Conservation (phyloP, 37 sponge, comb jelly and placozoan species). For the Spongia lamella region DNA sequence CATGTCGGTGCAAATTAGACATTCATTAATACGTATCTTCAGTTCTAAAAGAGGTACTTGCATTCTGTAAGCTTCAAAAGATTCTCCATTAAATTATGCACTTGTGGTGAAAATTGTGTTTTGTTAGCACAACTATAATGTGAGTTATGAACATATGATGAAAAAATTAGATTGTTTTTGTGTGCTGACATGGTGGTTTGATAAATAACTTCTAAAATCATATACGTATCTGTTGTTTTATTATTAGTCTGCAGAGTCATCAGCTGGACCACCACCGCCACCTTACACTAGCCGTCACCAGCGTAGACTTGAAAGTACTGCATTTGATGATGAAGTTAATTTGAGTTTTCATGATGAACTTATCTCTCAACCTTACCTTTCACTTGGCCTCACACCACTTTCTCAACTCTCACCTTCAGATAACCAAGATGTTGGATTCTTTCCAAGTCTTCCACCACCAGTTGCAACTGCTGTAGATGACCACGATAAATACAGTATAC, state of each 20-base stretch:
- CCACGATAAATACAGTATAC: slow-evolving; percentile 1
- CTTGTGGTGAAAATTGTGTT: too few species aligned
- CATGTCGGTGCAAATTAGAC: too few species aligned
- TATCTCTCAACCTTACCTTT: slow-evolving; percentile 65
- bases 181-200: too few species aligned
- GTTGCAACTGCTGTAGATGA: slow-evolving; percentile 35
- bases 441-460: slow-evolving; percentile 74
- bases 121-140: not conserved
- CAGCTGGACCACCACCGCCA: too few species aligned
- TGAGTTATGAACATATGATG: too few species aligned
- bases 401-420: slow-evolving; percentile 74
- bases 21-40: too few species aligned
- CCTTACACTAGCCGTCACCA: not conserved
- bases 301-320: not conserved
- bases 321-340: slow-evolving; percentile 38
- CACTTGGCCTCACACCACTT: slow-evolving; percentile 80
- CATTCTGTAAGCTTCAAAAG: too few species aligned
- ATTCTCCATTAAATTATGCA: too few species aligned
- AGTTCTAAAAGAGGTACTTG: too few species aligned
- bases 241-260: not conserved
- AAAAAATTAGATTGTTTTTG: too few species aligned
- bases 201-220: too few species aligned
- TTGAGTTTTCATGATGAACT: slow-evolving; percentile 47
- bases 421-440: slow-evolving; percentile 49
- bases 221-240: not conserved